A percentile compares a stretch with the other conserved stretches of the same genome.
phyloP scores from a whole-genome alignment of 1,140 invertebrate species.

The Parapsyche elsis region DNA sequence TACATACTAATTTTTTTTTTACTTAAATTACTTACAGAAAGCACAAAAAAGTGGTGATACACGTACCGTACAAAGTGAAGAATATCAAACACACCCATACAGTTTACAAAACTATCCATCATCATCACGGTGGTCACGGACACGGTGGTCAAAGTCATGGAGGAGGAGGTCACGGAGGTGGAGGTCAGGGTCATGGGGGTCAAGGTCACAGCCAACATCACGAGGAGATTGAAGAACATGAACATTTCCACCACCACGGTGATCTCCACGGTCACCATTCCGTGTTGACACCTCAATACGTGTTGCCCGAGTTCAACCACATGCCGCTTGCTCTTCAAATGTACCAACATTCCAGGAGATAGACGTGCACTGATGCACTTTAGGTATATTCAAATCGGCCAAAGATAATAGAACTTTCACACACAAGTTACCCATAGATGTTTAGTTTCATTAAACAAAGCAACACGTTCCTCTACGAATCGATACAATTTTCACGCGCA shows the following conservation, averaged over 20 bases:
- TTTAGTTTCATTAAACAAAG: too few relatives aligned
- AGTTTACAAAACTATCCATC: conserved; percentile 72
- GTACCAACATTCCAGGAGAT: not conserved
- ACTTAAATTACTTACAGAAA: conserved; percentile 58
- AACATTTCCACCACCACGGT: conserved; percentile 63
- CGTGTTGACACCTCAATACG: conserved; percentile 53
- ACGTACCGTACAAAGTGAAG: conserved; percentile 72
- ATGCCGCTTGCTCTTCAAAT: conserved; percentile 59
- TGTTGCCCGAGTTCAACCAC: conserved; percentile 57
- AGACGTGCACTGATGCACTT: too few relatives aligned
- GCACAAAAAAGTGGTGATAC: conserved; percentile 71
- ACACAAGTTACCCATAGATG: too few relatives aligned
- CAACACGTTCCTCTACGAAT: too few relatives aligned
- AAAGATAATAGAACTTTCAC: too few relatives aligned
- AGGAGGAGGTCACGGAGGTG: not conserved
- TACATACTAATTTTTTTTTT: not conserved
- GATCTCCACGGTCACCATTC: conserved; percentile 59
- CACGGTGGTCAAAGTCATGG: conserved; percentile 33
- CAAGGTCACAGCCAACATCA: conserved; percentile 58
- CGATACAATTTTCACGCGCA: too few relatives aligned
- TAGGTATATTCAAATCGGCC: not conserved
- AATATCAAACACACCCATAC: conserved; percentile 75
- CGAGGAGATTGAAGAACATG: conserved; percentile 61
- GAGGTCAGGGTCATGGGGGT: conserved; percentile 22
- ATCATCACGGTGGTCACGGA: conserved; percentile 58